Evolutionary conservation across 2,113 vertebrate species (phyloP), one percentile per base, ranked within the genome.

Genomic region (Poecilia latipinna): DNA sequence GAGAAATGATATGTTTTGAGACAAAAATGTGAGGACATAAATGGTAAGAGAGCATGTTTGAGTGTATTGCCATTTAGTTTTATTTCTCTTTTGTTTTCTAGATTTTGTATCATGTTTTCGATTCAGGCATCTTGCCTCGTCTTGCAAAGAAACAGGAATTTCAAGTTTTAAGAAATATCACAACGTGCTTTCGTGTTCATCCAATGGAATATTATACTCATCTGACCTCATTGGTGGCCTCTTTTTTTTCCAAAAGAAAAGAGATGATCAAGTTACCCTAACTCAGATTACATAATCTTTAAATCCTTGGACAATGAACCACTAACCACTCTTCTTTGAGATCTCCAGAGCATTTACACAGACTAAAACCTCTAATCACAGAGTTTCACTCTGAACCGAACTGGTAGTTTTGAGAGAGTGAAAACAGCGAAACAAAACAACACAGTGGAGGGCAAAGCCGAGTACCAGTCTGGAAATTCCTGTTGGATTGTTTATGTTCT

Each of bases 311-410:
- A 74, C 86, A 89, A 91, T 90, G 72, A 77, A 65, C 74, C 63
- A 79, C 67, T 82, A 28, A 74, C 74, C 39, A 61, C 67, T 51
- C 75, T 78, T 82, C 68, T 88, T 88, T 39, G 64, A 82, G 48
- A 72, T 78, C 84, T 80, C 68, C 74, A 91, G 90, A 68, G 77
- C 86, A 39, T 61, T 77, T 73, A 88, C 85, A 77, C 83, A 83
- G 72, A 83, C 57, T 78, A 51, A 86, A 80, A 81, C 79, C 78
- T 90, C 65, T 91, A 92, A 93, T 93, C 88, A 91, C 82, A 44
- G 78, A 72, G 83, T 83, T 86, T 88, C 70, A 78, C 86, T 83
- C 79, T 83, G 78, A 74, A 24, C 78, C 80, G 82, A 87, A 78
- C 79, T 79, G 74, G 77, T 77, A 74, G 73, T 91, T 92, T 86